Base-by-base conservation (phyloP, 2,888 invertebrate genomes). In the Apodemia zela region DNA sequence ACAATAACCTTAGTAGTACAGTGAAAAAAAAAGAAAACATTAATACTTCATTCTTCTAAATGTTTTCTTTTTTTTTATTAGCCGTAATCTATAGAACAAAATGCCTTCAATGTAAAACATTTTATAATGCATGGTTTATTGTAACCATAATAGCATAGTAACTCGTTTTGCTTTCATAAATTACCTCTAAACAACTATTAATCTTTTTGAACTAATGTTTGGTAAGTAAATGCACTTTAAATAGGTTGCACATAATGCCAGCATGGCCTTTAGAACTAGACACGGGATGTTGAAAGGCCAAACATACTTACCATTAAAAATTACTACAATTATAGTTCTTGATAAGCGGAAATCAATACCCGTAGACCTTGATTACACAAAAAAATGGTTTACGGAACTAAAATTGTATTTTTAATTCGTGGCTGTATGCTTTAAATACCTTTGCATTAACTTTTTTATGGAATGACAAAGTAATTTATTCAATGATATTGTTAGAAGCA, bases 221-320 rank as follows among this genome's bases (percentile, higher is more conserved):
- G 51, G 51, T 51, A 21, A 51, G 51, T 21, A 51, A 51, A 51
- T 51, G 51, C 51, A 51, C 51, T 51, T 51, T 51, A 21, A 51
- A 51, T 21, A 21, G 51, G 51, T 51, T 51, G 38, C 38, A 38
- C 38, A 21, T 51, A 51, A 51, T 51, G 51, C 51, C 51, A 51
- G 51, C 51, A 51, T 13, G 51, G 51, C 51, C 51, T 51, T 51
- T 51, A 51, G 51, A 51, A 51, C 38, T 38, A 38, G 38, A 51
- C 51, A 51, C 51, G 51, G 51, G 51, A 51, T 51, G 51, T 51
- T 13, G 21, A 51, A 51, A 51, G 51, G 51, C 51, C 51, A 51
- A 51, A 51, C 51, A 51, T 51, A 51, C 51, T 21, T 21, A 51
- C 21, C 21, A 51, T 51, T 21, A 38, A 38, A 38, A 38, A 21